Percentiles rank a stretch among this genome's conserved stretches.
Evolutionary conservation across 2,113 vertebrate genomes (phyloP).

Genomic region (Damaliscus lunatus): DNA sequence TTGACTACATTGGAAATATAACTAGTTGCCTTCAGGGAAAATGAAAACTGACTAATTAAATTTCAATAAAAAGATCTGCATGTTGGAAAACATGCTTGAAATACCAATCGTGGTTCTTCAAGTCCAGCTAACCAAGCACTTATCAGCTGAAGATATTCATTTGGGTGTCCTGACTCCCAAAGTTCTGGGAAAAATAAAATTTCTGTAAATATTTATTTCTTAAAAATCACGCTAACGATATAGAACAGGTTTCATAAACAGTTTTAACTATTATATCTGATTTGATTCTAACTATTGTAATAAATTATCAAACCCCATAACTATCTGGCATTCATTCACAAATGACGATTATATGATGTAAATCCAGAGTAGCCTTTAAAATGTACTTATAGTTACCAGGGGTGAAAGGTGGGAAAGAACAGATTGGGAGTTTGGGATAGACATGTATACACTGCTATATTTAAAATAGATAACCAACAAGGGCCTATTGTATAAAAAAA

Average conservation of each 20-base stretch:
- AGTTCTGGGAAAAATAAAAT: slow-evolving; percentile 16
- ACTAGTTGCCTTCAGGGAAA: neutral
- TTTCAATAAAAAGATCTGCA: neutral
- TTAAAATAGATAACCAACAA: neutral
- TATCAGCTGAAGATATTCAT: neutral
- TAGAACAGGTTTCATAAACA: neutral
- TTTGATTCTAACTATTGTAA: neutral
- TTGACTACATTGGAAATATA: neutral
- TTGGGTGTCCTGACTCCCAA: neutral
- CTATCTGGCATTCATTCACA: neutral
- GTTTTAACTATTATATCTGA: neutral
- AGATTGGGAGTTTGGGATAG: neutral
- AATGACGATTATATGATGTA: neutral
- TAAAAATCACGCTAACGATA: neutral
- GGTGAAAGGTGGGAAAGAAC: neutral
- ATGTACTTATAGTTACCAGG: neutral
- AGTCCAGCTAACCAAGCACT: neutral
- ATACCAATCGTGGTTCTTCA: neutral
- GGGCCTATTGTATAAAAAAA: neutral
- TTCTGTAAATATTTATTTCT: neutral
- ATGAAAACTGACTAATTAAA: neutral
- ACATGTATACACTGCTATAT: neutral
- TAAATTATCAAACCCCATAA: neutral
- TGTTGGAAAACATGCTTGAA: slow-evolving; percentile 10
- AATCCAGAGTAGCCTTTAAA: neutral